A percentile compares a stretch with the other conserved stretches of the same genome.
Conservation (phyloP, 35 echinoderm and acorn worm species). For the Eucidaris tribuloides region DNA sequence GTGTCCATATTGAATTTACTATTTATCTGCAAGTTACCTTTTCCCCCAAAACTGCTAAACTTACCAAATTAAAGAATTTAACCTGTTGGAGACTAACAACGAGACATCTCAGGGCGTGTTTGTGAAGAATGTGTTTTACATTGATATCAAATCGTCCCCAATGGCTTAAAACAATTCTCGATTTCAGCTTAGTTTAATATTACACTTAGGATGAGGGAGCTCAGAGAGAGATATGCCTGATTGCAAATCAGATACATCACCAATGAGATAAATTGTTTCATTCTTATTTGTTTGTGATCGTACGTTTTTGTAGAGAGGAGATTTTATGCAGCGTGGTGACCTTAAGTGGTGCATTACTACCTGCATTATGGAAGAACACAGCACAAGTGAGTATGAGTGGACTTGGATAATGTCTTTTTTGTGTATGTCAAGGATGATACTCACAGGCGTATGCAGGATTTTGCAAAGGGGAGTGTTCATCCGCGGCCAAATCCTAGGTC, state of each 20-base stretch:
- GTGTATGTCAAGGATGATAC: not conserved
- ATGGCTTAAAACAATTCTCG: not conserved
- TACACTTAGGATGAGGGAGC: not conserved
- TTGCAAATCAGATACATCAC: not conserved
- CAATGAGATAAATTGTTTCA: not conserved
- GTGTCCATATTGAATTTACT: too few species aligned
- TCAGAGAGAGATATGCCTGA: not conserved
- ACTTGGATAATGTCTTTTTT: not conserved
- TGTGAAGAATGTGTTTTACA: too few species aligned
- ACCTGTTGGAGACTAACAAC: too few species aligned
- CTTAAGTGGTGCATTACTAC: not conserved
- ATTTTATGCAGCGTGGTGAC: not conserved
- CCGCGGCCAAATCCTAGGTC: not conserved
- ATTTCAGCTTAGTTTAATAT: not conserved
- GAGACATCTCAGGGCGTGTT: too few species aligned
- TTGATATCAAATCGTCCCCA: not conserved
- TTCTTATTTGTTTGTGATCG: not conserved
- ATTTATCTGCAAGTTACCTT: too few species aligned
- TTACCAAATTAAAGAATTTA: too few species aligned
- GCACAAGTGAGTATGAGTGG: not conserved
- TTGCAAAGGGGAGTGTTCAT: not conserved
- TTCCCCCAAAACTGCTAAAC: too few species aligned
- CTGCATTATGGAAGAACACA: too few species aligned
- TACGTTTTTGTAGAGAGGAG: not conserved
- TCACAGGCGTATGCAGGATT: not conserved